Base-by-base conservation (phyloP, 2,113 vertebrate genomes). In the Sclerurus mexicanus region DNA sequence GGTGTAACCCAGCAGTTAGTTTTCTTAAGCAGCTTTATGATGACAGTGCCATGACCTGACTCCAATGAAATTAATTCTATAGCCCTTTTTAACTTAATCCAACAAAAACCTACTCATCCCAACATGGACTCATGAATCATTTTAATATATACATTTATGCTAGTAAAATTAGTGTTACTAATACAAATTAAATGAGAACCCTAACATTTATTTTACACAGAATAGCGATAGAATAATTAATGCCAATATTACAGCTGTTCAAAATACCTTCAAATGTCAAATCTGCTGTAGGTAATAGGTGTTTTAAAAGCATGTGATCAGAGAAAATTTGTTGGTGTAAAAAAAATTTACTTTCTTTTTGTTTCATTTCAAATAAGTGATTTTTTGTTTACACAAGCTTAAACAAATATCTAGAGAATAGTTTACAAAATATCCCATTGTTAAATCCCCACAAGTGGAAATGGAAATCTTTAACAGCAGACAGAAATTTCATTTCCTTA, bases 181-280 rank as follows among this genome's bases (percentile, higher is more conserved):
- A 88, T 94, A 88, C 35, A 92, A 96, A 93, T 81, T 86, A 91
- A 90, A 85, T 62, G 14, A 91, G 35, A 88, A 73, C 12, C 5
- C 42, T 85, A 89, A 50, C 81, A 83, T 91, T 68, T 89, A 66
- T 93, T 95, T 95, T 76, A 68, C 14, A 79, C 19, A 62, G 39
- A 75, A 35, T 13, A 87, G 18, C 33, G 49, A 83, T 20, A 80
- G 50, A 90, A 53, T 69, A 93, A 91, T 63, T 87, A 71, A 81
- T 89, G 63, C 15, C 42, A 73, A 21, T 22, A 83, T 44, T 83
- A 79, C 37, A 80, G 62, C 40, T 66, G 28, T 59, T 83, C 53
- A 85, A 76, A 94, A 68, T 59, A 60, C 11, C 33, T 78, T 56
- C 85, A 33, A 94, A 93, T 79, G 69, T 56, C 87, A 79, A 87